Evolutionary conservation across 2,888 invertebrate species (phyloP), one percentile per base, ranked within the genome.

Genomic region (Anthrax anthrax): DNA sequence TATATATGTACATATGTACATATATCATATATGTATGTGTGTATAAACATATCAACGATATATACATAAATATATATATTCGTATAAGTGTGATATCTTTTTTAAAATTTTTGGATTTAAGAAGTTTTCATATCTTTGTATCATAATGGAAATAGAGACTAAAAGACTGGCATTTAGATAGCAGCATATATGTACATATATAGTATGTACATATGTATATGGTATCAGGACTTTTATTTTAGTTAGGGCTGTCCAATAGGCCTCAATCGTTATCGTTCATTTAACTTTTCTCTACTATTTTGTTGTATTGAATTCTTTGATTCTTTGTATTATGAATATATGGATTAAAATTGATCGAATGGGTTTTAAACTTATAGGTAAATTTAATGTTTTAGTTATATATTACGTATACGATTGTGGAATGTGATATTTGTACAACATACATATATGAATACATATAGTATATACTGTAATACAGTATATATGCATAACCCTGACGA

Each of bases 121-220:
- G 51, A 50, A 52, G 43, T 48, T 52, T 52, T 48, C 54, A 57
- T 64, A 64, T 66, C 64, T 59, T 56, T 57, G 61, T 62, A 67
- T 67, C 67, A 66, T 68, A 68, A 68, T 68, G 68, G 68, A 68
- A 67, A 66, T 66, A 66, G 68, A 68, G 68, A 66, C 68, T 63
- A 62, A 62, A 62, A 67, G 67, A 63, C 68, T 68, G 68, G 65
- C 63, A 63, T 62, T 64, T 60, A 65, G 66, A 66, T 66, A 65
- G 64, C 49, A 43, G 23, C 4, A 8, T 23, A 23, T 23, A 23
- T 23, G 23, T 23, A 23, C 23, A 23, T 23, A 23, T 23, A 23
- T 8, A 23, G n/a, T 23, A 23, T 23, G 23, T 23, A 23, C 34
- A 37, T 42, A 45, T 43, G 44, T 46, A 46, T 46, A 49, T 47